These are phyloP conservation scores for Sitta carolinensis DNA, from an alignment of 2,797 vertebrate species.

Conservation along the genomic window DNA sequence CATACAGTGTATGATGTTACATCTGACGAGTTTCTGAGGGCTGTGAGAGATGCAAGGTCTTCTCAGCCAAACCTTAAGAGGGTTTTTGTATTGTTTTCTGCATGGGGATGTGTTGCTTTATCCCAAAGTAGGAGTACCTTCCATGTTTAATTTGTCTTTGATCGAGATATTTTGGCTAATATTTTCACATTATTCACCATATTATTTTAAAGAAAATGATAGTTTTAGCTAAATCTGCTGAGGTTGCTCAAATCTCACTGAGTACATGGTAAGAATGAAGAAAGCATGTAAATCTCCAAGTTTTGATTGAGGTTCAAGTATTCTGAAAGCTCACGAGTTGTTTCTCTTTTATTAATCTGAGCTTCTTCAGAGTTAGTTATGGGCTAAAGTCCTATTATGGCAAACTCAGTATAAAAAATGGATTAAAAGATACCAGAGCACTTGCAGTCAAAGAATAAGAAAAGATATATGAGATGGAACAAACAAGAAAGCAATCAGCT, in stretches of 20 bases:
- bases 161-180: background rate
- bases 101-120: background rate
- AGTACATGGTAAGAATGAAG: background rate
- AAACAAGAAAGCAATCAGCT: constrained; percentile 6
- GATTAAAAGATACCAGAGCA: background rate
- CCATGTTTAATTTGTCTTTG: background rate
- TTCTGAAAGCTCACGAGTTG: background rate
- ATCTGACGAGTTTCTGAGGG: background rate
- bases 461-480: background rate
- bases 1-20: background rate
- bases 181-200: background rate
- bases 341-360: background rate
- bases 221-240: background rate
- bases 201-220: background rate
- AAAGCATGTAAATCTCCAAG: background rate
- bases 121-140: background rate
- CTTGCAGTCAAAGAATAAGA: background rate
- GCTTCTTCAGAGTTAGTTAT: background rate
- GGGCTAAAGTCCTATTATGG: background rate
- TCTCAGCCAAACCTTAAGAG: background rate
- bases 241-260: background rate
- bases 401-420: background rate
- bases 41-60: background rate
- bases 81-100: fast-evolving
- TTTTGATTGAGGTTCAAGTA: background rate